These are phyloP conservation scores for Mesitornis unicolor DNA, from an alignment of 2,113 vertebrate genomes.

Conservation along the genomic window DNA sequence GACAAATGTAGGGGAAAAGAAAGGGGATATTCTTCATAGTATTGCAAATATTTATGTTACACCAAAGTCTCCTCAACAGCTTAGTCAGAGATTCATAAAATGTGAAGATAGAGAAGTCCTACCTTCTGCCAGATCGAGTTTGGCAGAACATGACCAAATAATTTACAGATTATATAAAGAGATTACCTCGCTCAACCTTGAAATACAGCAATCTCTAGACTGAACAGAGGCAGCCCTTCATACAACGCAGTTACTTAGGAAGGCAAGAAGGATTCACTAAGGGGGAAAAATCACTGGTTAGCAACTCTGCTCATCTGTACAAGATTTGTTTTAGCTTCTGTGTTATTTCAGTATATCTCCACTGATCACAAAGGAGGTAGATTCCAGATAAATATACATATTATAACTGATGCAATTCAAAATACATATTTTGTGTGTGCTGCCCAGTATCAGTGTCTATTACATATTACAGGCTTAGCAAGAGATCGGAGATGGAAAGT, in stretches of 20 bases:
- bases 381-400: background rate
- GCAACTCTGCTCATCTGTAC: background rate
- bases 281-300: background rate
- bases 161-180: background rate
- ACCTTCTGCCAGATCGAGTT: background rate
- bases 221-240: background rate
- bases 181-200: background rate
- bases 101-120: background rate
- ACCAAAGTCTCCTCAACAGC: background rate
- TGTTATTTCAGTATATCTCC: background rate
- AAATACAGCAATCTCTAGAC: background rate
- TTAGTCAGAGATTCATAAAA: background rate
- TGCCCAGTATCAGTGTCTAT: background rate
- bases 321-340: background rate
- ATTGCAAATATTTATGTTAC: background rate
- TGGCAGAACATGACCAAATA: background rate
- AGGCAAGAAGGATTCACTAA: background rate
- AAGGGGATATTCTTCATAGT: background rate
- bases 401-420: background rate
- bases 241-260: background rate
- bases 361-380: background rate
- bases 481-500: background rate
- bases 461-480: background rate
- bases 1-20: background rate
- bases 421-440: fast-evolving